These are phyloP conservation scores for Drosophila gunungcola DNA, from an alignment of 1,140 invertebrate species.

Conservation along the genomic window DNA sequence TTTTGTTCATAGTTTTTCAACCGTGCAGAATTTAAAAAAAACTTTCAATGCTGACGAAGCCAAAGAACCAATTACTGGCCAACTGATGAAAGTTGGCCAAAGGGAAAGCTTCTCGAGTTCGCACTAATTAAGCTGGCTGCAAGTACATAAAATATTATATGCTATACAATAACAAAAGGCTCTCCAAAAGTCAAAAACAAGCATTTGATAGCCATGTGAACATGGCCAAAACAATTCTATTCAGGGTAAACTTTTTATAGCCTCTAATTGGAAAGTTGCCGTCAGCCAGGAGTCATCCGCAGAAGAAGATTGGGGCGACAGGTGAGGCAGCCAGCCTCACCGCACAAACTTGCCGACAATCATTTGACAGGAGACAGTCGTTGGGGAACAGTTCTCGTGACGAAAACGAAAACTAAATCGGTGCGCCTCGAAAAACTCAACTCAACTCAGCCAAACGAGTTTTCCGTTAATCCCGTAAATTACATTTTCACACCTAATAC, in stretches of 20 bases:
- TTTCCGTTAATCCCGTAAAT: slow-evolving; percentile 49
- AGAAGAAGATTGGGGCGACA: slow-evolving; percentile 22
- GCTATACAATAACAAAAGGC: slow-evolving; percentile 29
- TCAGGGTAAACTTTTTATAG: slow-evolving; percentile 46
- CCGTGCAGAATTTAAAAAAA: not conserved
- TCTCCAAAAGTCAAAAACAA: slow-evolving; percentile 31
- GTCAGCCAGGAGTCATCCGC: slow-evolving; percentile 34
- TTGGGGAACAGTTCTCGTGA: not conserved
- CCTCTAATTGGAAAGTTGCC: slow-evolving; percentile 65
- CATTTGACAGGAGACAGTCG: slow-evolving; percentile 31
- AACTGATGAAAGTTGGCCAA: slow-evolving; percentile 34
- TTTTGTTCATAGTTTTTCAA: not conserved
- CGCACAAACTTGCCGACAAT: slow-evolving; percentile 33
- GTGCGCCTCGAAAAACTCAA: not conserved
- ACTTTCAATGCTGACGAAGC: slow-evolving; percentile 30
- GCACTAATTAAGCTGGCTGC: slow-evolving; percentile 60
- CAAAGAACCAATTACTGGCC: slow-evolving; percentile 30
- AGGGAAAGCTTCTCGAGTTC: slow-evolving; percentile 39
- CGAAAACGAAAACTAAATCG: slow-evolving; percentile 13
- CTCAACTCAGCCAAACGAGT: slow-evolving; percentile 15
- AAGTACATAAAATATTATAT: slow-evolving; percentile 45
- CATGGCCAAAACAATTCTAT: slow-evolving; percentile 45
- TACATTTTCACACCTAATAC: slow-evolving; percentile 47
- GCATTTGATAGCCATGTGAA: slow-evolving; percentile 23
- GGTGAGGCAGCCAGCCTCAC: slow-evolving; percentile 7